Conservation (phyloP, 2,797 vertebrate genomes). For the Phyllotis vaccarum region DNA sequence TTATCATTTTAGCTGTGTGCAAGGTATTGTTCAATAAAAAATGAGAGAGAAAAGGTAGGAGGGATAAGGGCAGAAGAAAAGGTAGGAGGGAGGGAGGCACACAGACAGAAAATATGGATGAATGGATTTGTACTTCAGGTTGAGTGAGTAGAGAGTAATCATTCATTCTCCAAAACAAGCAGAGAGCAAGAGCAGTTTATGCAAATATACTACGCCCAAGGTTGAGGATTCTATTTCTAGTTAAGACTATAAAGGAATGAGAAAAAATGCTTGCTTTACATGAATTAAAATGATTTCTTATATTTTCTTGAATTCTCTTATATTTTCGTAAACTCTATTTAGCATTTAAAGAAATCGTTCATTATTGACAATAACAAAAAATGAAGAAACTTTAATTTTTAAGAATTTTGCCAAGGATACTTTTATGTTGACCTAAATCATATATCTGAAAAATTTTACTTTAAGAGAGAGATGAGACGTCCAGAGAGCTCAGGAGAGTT, state of each 20-base stretch:
- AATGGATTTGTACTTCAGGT: not conserved
- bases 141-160: not conserved
- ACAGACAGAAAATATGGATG: not conserved
- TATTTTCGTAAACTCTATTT: not conserved
- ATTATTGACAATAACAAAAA: conserved; percentile 20
- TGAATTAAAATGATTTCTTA: conserved; percentile 12
- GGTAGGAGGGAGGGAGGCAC: not conserved
- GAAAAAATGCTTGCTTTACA: not conserved
- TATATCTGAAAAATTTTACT: not conserved
- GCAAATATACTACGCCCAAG: not conserved
- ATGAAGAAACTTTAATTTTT: not conserved
- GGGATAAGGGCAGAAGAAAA: not conserved
- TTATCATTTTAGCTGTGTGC: not conserved
- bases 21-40: not conserved
- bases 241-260: not conserved
- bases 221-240: not conserved
- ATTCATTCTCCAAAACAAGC: not conserved
- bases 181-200: not conserved
- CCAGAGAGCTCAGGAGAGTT: not conserved
- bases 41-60: not conserved
- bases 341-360: not conserved
- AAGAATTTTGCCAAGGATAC: not conserved
- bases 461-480: not conserved
- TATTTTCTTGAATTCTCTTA: not conserved
- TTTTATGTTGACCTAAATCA: not conserved